Evolutionary conservation across 2,113 vertebrate species (phyloP), one percentile per base, ranked within the genome.

Genomic region (Noctilio leporinus): DNA sequence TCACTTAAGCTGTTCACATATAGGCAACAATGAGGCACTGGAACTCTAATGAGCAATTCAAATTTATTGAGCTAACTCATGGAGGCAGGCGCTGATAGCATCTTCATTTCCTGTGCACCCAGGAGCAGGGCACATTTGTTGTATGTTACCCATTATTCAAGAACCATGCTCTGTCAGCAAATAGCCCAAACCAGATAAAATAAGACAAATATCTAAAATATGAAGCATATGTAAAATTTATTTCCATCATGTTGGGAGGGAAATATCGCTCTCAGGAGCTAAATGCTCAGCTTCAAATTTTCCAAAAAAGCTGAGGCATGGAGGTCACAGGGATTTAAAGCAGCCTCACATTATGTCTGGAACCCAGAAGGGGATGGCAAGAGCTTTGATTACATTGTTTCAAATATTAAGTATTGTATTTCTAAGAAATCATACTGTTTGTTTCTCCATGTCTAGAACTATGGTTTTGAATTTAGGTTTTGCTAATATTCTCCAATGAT

Each of bases 1-100:
- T 98, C 78, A 96, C 92, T 98, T 97, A 97, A 97, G 96, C 98
- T 98, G 97, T 97, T 98, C 97, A 95, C 96, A 97, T 94, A 97
- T 89, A 97, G 40, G 90, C 92, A 97, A 97, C 96, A 97, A 97
- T 82, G 97, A 98, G 43, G 91, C 88, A 94, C 0, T 96, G 98
- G 97, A 96, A 91, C 94, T 85, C 87, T 88, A 96, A 97, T 92
- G 94, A 12, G 64, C 96, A 95, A 98, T 97, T 98, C 85, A 96
- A 85, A 97, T 98, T 95, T 88, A 97, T 93, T 94, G 97, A 96
- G 96, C 93, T 96, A 96, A 96, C 93, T 96, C 97, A 96, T 62
- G 92, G 96, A 96, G 81, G 89, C 59, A 6, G 97, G 67, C 62
- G 40, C 62, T 4, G 84, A 16, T 90, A 97, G 84, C 65, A 94